Conservation (phyloP, 2,113 vertebrate genomes). For the Entomyzon cyanotis region DNA sequence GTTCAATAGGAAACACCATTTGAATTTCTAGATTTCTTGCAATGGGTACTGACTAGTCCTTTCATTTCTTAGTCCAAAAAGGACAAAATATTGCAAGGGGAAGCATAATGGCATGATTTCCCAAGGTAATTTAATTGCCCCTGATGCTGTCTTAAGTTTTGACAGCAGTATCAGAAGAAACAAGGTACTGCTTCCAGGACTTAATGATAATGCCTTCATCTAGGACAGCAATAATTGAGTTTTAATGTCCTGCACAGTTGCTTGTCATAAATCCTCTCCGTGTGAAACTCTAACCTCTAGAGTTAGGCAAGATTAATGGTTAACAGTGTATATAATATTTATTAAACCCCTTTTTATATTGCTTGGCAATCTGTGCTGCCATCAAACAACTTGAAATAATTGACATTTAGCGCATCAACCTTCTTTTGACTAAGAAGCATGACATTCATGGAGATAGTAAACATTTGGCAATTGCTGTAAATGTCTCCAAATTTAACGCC, state of each 20-base stretch:
- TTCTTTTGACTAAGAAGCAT: constrained; percentile 78
- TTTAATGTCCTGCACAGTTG: constrained; percentile 68
- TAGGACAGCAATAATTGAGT: constrained; percentile 70
- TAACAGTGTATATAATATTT: constrained; percentile 79
- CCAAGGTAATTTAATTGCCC: constrained; percentile 54
- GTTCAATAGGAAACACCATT: background rate
- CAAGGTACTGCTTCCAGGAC: constrained; percentile 32
- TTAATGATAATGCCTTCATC: constrained; percentile 47
- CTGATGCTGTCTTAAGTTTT: constrained; percentile 10
- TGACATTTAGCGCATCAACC: constrained; percentile 80
- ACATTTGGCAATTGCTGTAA: constrained; percentile 82
- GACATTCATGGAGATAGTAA: constrained; percentile 83
- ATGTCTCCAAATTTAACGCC: constrained; percentile 82
- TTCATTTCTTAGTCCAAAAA: constrained; percentile 29
- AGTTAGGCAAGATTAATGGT: constrained; percentile 72
- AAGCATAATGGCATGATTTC: constrained; percentile 32
- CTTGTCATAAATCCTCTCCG: constrained; percentile 72
- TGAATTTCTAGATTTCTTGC: background rate
- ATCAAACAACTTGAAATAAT: constrained; percentile 81
- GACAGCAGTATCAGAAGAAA: constrained; percentile 45
- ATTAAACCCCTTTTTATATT: constrained; percentile 76
- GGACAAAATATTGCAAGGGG: background rate
- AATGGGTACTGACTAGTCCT: background rate
- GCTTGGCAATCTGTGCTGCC: constrained; percentile 75
- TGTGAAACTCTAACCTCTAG: constrained; percentile 65